Evolutionary conservation across 2,888 invertebrate species (phyloP).

Genomic region (Drosophila ustulata): DNA sequence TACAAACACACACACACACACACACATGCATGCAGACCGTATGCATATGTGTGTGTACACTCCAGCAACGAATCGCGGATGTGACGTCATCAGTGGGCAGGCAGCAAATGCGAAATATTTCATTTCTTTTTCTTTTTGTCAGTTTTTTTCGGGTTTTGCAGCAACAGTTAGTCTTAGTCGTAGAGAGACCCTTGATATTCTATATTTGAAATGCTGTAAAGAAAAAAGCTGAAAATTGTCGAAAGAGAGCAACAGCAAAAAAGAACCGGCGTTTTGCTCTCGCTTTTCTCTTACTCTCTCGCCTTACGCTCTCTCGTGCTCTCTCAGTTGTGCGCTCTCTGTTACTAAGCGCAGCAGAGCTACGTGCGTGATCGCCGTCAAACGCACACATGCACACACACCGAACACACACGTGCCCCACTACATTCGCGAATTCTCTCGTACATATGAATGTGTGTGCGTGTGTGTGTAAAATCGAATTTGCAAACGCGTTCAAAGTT

Average conservation of each 20-base stretch:
- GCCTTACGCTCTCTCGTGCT: slow-evolving; percentile 24
- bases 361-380: slow-evolving; percentile 71
- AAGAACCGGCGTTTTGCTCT: slow-evolving; percentile 76
- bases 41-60: slow-evolving; percentile 14
- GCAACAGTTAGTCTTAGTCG: slow-evolving; percentile 54
- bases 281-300: slow-evolving; percentile 40
- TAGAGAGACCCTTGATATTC: slow-evolving; percentile 82
- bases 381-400: slow-evolving; percentile 60
- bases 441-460: slow-evolving; percentile 18
- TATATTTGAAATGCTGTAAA: slow-evolving; percentile 82
- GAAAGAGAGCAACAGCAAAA: slow-evolving; percentile 47
- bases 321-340: slow-evolving; percentile 39
- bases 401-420: slow-evolving; percentile 83
- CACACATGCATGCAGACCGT: slow-evolving; percentile 7
- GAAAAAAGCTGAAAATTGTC: slow-evolving; percentile 44
- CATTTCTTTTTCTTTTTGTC: slow-evolving; percentile 30
- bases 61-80: slow-evolving; percentile 68
- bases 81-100: slow-evolving; percentile 77
- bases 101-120: slow-evolving; percentile 36
- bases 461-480: slow-evolving; percentile 54
- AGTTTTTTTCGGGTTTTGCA: slow-evolving; percentile 17
- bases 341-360: slow-evolving; percentile 70
- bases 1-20: not conserved
- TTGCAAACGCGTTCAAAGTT: slow-evolving; percentile 66
- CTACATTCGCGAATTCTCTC: slow-evolving; percentile 80